A percentile compares a stretch with the other conserved stretches of the same genome.
These are phyloP conservation scores for Latrodectus geometricus DNA, from an alignment of 1,140 invertebrate genomes.

Conservation along the genomic window DNA sequence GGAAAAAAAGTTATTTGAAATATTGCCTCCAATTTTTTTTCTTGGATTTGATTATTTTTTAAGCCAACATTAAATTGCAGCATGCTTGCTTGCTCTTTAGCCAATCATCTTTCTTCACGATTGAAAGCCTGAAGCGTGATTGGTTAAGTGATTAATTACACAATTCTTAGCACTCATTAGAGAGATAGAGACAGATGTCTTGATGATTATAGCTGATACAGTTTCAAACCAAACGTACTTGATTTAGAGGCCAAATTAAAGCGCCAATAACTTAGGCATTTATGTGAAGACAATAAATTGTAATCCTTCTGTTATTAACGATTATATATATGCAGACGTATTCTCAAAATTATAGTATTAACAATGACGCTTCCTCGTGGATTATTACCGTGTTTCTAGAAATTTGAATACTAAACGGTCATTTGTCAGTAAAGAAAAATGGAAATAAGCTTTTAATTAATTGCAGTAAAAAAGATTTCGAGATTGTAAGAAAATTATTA, in stretches of 20 bases:
- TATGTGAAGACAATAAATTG: too few relatives aligned
- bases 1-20: conserved; percentile 19
- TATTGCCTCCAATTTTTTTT: conserved; percentile 25
- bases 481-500: too few relatives aligned
- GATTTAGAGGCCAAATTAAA: not conserved
- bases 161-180: conserved; percentile 57
- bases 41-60: not conserved
- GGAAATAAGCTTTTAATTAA: too few relatives aligned
- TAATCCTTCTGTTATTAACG: too few relatives aligned
- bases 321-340: too few relatives aligned
- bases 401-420: too few relatives aligned
- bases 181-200: conserved; percentile 23
- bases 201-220: conserved; percentile 9
- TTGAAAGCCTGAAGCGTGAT: conserved; percentile 35
- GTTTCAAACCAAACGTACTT: not conserved
- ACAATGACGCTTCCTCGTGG: too few relatives aligned
- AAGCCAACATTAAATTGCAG: conserved; percentile 2
- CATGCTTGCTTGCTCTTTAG: conserved; percentile 4
- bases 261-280: not conserved
- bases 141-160: conserved; percentile 59
- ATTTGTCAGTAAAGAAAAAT: too few relatives aligned
- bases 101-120: conserved; percentile 34
- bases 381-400: too few relatives aligned
- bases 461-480: too few relatives aligned
- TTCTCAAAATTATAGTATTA: too few relatives aligned